These are phyloP conservation scores for Myrmophylax atrothorax DNA, from an alignment of 2,113 vertebrate species.

Conservation along the genomic window DNA sequence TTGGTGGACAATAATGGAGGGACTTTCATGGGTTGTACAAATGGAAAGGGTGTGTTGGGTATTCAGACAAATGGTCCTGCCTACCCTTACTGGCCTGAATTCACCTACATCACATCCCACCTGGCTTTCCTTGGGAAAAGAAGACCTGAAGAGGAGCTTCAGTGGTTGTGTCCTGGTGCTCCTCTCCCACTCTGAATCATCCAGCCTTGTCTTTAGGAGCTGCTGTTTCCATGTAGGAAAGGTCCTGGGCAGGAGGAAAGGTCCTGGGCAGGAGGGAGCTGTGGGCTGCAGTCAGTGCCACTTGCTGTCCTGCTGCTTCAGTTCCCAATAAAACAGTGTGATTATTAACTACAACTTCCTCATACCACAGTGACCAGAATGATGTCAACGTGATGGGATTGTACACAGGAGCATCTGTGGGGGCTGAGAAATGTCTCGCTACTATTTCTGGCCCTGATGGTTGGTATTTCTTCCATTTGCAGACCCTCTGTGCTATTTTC, in stretches of 20 bases:
- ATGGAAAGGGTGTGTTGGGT: fast-evolving
- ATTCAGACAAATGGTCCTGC: neutral
- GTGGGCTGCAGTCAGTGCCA: neutral
- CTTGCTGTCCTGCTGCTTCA: neutral
- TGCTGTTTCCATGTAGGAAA: neutral
- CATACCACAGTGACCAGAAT: neutral
- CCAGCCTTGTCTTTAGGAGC: neutral
- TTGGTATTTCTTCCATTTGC: slow-evolving; percentile 20
- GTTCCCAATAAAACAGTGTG: neutral
- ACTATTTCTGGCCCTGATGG: slow-evolving; percentile 31
- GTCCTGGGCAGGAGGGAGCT: neutral
- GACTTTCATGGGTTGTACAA: neutral
- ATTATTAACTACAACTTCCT: slow-evolving; percentile 15
- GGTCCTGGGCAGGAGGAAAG: neutral
- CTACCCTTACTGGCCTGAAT: neutral
- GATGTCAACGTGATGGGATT: neutral
- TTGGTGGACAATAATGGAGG: neutral
- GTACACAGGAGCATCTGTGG: neutral
- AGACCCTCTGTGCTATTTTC: slow-evolving; percentile 41
- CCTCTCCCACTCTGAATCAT: neutral
- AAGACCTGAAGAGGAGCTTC: neutral
- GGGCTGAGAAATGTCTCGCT: neutral
- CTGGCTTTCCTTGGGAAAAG: neutral
- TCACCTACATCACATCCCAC: neutral
- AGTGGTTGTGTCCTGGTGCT: neutral